These are phyloP conservation scores for Euphydryas editha DNA, from an alignment of 2,888 invertebrate genomes.

Conservation along the genomic window DNA sequence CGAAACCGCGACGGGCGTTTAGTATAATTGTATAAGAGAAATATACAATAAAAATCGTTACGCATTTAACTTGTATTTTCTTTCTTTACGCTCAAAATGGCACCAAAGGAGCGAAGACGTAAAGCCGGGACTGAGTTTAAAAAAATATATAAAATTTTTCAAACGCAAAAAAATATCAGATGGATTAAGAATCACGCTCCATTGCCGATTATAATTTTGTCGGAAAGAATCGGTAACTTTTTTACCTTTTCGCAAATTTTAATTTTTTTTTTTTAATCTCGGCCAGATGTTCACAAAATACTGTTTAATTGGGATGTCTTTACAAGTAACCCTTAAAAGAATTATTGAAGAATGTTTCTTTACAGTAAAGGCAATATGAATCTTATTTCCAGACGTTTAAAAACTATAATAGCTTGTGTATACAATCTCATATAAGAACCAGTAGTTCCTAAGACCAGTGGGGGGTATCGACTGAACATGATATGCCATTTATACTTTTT, in stretches of 20 bases:
- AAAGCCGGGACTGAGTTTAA: slow-evolving; percentile 49
- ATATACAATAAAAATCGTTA: slow-evolving; percentile 23
- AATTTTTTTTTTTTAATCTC: slow-evolving; percentile 48
- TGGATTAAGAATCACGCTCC: slow-evolving; percentile 75
- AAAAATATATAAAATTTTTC: slow-evolving; percentile 46
- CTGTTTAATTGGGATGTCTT: slow-evolving; percentile 71
- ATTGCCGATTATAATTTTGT: slow-evolving; percentile 76
- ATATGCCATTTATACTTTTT: slow-evolving; percentile 27
- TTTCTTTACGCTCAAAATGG: slow-evolving; percentile 50
- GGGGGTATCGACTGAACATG: slow-evolving; percentile 46
- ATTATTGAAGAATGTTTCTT: slow-evolving; percentile 31
- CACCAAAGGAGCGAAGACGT: slow-evolving; percentile 57
- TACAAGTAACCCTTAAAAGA: slow-evolving; percentile 50
- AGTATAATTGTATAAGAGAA: slow-evolving; percentile 7
- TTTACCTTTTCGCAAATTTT: slow-evolving; percentile 50
- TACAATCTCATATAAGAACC: slow-evolving; percentile 2
- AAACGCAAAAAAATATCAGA: slow-evolving; percentile 53
- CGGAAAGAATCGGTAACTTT: slow-evolving; percentile 53
- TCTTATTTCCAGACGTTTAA: slow-evolving; percentile 10
- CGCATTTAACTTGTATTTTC: slow-evolving; percentile 35
- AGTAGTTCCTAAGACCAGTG: slow-evolving; percentile 42
- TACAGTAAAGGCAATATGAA: slow-evolving; percentile 6
- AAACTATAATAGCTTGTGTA: slow-evolving; percentile 31
- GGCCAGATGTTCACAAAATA: slow-evolving; percentile 71
- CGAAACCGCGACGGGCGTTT: background rate